A percentile compares a stretch with the other conserved stretches of the same genome.
Evolutionary conservation across 1,140 invertebrate species (phyloP).

Genomic region (Aradophagus sp.): DNA sequence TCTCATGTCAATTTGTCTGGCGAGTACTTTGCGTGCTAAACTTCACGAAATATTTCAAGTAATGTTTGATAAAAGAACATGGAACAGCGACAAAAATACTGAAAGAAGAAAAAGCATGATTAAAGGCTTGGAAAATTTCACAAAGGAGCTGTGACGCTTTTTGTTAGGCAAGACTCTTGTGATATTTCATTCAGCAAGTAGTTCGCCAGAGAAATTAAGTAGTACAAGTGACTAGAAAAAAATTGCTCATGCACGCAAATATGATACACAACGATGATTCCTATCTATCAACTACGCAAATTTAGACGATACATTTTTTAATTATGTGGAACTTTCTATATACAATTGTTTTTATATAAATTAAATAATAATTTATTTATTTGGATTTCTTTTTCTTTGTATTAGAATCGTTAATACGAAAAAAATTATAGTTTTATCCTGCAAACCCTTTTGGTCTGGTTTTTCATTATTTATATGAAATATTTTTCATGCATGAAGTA

Average conservation of each 20-base stretch:
- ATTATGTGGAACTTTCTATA: too few relatives aligned
- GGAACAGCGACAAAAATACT: conserved; percentile 19
- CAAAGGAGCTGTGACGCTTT: conserved; percentile 31
- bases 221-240: conserved; percentile 56
- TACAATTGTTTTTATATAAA: too few relatives aligned
- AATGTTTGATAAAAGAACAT: conserved; percentile 20
- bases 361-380: too few relatives aligned
- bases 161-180: conserved; percentile 36
- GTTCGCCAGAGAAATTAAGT: conserved; percentile 40
- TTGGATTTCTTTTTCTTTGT: too few relatives aligned
- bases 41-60: conserved; percentile 21
- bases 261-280: conserved; percentile 12
- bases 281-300: conserved; percentile 2
- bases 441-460: too few relatives aligned
- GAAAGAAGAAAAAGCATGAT: conserved; percentile 30
- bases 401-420: too few relatives aligned
- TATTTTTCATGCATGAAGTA: too few relatives aligned
- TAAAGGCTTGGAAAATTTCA: conserved; percentile 30
- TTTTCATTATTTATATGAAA: too few relatives aligned
- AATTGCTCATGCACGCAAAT: conserved; percentile 53
- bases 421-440: too few relatives aligned
- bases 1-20: conserved; percentile 10
- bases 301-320: too few relatives aligned
- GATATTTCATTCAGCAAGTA: conserved; percentile 36
- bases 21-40: conserved; percentile 15